These are phyloP conservation scores for Harpalus rufipes DNA, from an alignment of 2,888 invertebrate genomes.

Conservation along the genomic window DNA sequence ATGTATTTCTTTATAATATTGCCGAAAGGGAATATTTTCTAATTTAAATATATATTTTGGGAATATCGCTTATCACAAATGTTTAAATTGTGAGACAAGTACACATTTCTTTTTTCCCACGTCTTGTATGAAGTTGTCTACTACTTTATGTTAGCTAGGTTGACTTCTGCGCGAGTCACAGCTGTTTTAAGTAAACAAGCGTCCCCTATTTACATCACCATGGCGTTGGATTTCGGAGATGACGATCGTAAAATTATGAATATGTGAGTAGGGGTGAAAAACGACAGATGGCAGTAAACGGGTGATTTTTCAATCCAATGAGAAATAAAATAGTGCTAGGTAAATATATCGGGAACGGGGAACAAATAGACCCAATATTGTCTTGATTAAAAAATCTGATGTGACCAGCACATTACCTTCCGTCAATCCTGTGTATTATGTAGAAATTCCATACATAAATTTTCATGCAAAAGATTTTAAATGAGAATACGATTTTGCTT, in stretches of 20 bases:
- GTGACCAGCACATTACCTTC: too few species aligned
- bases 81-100: too few species aligned
- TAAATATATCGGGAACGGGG: neutral
- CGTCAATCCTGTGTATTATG: too few species aligned
- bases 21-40: too few species aligned
- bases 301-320: conserved; percentile 1
- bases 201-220: conserved; percentile 25
- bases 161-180: conserved; percentile 13
- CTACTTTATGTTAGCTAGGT: conserved; percentile 14
- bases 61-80: too few species aligned
- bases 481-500: too few species aligned
- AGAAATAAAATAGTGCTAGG: neutral
- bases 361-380: too few species aligned
- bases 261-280: conserved; percentile 28
- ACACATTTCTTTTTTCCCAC: neutral
- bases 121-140: neutral
- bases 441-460: too few species aligned
- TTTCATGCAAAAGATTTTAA: too few species aligned
- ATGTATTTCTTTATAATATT: too few species aligned
- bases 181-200: conserved; percentile 42
- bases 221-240: conserved; percentile 29
- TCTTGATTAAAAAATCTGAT: too few species aligned
- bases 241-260: conserved; percentile 54
- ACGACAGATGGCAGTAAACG: conserved; percentile 1
- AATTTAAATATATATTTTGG: too few species aligned